Conservation (phyloP, 2,888 invertebrate species). For the Crioceris asparagi region DNA sequence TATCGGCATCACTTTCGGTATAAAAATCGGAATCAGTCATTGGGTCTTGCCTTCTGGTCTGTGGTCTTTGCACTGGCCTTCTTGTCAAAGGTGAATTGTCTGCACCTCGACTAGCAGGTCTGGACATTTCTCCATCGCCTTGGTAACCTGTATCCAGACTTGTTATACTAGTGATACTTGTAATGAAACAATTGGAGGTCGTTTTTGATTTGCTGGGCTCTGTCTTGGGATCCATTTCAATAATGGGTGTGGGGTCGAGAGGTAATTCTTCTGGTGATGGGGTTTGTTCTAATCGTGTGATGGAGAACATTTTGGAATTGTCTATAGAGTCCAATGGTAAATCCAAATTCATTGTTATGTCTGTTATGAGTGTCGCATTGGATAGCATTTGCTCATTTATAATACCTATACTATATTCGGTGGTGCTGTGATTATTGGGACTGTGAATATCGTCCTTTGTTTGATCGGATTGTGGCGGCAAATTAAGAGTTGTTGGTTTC, state of each 20-base stretch:
- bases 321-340: slow-evolving; percentile 38
- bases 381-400: slow-evolving; percentile 50
- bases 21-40: slow-evolving; percentile 90
- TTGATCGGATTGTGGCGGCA: slow-evolving; percentile 11
- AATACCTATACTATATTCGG: slow-evolving; percentile 35
- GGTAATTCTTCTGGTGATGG: slow-evolving; percentile 80
- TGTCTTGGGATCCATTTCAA: slow-evolving; percentile 26
- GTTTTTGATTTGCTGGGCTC: slow-evolving; percentile 52
- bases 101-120: slow-evolving; percentile 72
- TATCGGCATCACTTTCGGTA: slow-evolving; percentile 83
- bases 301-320: slow-evolving; percentile 37
- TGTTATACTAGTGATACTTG: slow-evolving; percentile 81
- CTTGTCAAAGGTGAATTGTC: slow-evolving; percentile 57
- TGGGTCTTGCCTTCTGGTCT: slow-evolving; percentile 56
- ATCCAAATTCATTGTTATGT: slow-evolving; percentile 47
- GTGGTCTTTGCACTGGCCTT: slow-evolving; percentile 41
- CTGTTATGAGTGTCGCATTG: slow-evolving; percentile 42
- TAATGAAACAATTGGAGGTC: slow-evolving; percentile 67
- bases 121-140: slow-evolving; percentile 82
- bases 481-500: background rate
- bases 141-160: slow-evolving; percentile 91
- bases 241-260: slow-evolving; percentile 58
- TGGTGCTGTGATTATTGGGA: slow-evolving; percentile 28
- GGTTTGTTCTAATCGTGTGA: slow-evolving; percentile 58
- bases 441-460: slow-evolving; percentile 25